Conservation (phyloP, 2,797 vertebrate species). For the Anguilla obscura region DNA sequence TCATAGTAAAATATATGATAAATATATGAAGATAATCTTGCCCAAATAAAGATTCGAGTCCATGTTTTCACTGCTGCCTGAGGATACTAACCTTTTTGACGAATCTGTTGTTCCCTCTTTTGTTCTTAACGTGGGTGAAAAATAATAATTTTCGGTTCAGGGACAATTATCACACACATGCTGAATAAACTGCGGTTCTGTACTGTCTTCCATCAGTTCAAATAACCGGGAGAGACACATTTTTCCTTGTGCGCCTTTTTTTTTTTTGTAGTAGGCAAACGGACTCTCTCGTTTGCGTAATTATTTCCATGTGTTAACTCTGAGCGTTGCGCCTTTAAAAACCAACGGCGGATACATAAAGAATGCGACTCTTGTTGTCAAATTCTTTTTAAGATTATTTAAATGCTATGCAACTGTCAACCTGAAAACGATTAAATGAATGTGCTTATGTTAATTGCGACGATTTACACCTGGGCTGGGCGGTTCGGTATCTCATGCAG, state of each 20-base stretch:
- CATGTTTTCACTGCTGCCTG: not conserved
- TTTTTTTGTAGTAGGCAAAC: not conserved
- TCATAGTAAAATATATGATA: not conserved
- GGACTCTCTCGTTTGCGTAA: slow-evolving; percentile 2
- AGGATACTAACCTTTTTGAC: not conserved
- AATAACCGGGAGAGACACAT: not conserved
- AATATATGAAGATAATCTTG: not conserved
- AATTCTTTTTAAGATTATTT: not conserved
- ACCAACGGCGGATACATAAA: not conserved
- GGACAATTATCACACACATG: not conserved
- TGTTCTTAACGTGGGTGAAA: not conserved
- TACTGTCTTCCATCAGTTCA: not conserved
- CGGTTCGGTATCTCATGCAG: not conserved
- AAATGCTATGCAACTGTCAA: not conserved
- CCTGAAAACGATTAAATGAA: not conserved
- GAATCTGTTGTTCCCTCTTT: not conserved
- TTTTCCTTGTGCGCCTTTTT: not conserved
- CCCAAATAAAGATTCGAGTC: not conserved
- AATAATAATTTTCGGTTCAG: not conserved
- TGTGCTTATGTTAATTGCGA: not conserved
- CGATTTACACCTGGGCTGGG: not conserved
- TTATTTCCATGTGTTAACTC: slow-evolving; percentile 15
- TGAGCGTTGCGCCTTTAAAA: not conserved
- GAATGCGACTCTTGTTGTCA: not conserved
- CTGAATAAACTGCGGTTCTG: not conserved